Conservation (phyloP, 2,797 vertebrate genomes). For the Oryzias dopingdopingensis region DNA sequence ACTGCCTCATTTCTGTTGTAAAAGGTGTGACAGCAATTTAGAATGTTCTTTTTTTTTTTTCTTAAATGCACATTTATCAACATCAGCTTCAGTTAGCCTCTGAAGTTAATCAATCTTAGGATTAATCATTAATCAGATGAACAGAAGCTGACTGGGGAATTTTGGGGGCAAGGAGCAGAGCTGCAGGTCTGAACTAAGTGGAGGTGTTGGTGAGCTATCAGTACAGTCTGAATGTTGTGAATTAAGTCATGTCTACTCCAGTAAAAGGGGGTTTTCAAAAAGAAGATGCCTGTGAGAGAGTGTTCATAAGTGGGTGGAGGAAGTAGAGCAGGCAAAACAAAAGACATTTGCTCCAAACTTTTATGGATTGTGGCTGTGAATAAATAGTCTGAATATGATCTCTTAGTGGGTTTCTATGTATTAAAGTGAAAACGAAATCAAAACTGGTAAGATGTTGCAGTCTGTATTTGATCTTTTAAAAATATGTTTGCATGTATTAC, state of each 20-base stretch:
- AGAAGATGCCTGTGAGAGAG: neutral
- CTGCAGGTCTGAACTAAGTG: neutral
- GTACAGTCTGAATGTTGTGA: neutral
- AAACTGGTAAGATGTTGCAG: constrained; percentile 2
- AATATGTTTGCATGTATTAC: no score
- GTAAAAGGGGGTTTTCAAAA: neutral
- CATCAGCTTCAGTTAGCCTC: neutral
- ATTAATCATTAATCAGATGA: neutral
- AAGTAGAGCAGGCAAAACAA: constrained; percentile 19
- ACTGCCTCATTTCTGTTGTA: no score
- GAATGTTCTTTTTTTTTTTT: no score
- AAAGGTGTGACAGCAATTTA: no score
- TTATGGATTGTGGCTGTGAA: constrained; percentile 22
- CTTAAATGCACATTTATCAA: no score
- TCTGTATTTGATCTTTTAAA: no score
- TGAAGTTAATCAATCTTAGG: neutral
- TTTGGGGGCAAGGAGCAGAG: constrained; percentile 12
- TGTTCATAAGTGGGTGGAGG: constrained; percentile 4
- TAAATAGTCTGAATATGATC: constrained; percentile 3
- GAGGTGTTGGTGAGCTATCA: neutral
- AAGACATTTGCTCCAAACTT: constrained; percentile 33
- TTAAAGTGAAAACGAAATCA: neutral
- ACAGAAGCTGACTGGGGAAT: neutral
- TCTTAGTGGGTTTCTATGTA: constrained; percentile 15
- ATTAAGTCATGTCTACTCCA: no score